Percentiles rank a stretch among this genome's conserved stretches.
Conservation (phyloP, 2,888 invertebrate genomes). For the Crocallis elinguaria region DNA sequence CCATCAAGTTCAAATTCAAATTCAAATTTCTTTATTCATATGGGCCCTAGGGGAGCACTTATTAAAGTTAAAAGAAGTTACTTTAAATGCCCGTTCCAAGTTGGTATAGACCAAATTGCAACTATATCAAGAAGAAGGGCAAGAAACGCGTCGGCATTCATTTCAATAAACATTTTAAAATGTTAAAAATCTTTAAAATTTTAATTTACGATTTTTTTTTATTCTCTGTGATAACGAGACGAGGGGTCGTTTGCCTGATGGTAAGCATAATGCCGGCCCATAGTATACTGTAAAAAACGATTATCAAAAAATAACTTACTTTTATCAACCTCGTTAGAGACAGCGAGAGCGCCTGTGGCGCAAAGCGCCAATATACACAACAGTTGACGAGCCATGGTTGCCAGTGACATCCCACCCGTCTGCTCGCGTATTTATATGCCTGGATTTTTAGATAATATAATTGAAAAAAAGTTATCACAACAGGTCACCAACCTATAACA, state of each 20-base stretch:
- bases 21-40: too few relatives aligned
- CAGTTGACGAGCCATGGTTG: neutral
- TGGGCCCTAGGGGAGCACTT: too few relatives aligned
- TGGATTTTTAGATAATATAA: neutral
- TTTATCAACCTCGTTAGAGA: neutral
- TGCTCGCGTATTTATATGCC: neutral
- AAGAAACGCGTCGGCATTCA: too few relatives aligned
- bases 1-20: too few relatives aligned
- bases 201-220: neutral
- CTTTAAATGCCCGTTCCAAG: too few relatives aligned
- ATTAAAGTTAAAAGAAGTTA: too few relatives aligned
- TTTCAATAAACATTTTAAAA: too few relatives aligned
- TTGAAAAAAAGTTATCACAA: neutral
- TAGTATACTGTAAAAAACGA: neutral
- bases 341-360: neutral
- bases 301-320: neutral
- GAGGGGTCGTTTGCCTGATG: neutral
- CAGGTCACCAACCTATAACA: too few relatives aligned
- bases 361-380: neutral
- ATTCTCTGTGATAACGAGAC: neutral
- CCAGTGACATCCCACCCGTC: neutral
- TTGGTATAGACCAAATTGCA: too few relatives aligned
- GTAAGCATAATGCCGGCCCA: neutral
- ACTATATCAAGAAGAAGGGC: too few relatives aligned
- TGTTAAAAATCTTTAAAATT: too few relatives aligned